Evolutionary conservation across 2,888 invertebrate species (phyloP).

Genomic region (Drosophila anceps): DNA sequence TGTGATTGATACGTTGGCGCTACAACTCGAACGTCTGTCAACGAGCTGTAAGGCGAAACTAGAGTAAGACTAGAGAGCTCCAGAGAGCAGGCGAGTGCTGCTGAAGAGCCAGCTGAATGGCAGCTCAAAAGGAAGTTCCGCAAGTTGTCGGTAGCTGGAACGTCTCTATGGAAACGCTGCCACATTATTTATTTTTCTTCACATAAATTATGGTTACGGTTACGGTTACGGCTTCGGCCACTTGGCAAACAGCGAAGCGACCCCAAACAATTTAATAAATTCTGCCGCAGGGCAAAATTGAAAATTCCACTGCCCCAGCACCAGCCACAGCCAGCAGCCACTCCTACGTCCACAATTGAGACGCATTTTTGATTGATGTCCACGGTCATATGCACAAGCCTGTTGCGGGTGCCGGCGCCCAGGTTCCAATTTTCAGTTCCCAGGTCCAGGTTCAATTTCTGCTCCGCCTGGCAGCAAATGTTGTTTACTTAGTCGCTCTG

Average conservation of each 20-base stretch:
- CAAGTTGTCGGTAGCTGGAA: conserved; percentile 3
- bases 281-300: conserved; percentile 69
- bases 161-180: conserved; percentile 26
- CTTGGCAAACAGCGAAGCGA: conserved; percentile 52
- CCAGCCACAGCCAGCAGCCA: background rate
- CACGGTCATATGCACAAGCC: conserved; percentile 42
- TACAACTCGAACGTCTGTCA: conserved; percentile 28
- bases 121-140: conserved; percentile 2
- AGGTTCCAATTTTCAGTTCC: conserved; percentile 6
- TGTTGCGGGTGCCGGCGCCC: conserved; percentile 23
- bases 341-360: conserved; percentile 8
- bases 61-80: conserved; percentile 7
- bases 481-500: conserved; percentile 60
- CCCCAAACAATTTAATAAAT: conserved; percentile 75
- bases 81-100: background rate
- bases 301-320: conserved; percentile 62
- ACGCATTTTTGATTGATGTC: conserved; percentile 73
- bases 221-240: conserved; percentile 26
- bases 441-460: conserved; percentile 4
- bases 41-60: conserved; percentile 25
- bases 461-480: conserved; percentile 30
- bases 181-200: conserved; percentile 60
- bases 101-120: conserved; percentile 1
- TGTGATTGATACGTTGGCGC: conserved; percentile 51
- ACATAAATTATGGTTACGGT: conserved; percentile 70